Conservation (phyloP, 2,797 vertebrate genomes). For the Microctenopoma steveboyesi region DNA sequence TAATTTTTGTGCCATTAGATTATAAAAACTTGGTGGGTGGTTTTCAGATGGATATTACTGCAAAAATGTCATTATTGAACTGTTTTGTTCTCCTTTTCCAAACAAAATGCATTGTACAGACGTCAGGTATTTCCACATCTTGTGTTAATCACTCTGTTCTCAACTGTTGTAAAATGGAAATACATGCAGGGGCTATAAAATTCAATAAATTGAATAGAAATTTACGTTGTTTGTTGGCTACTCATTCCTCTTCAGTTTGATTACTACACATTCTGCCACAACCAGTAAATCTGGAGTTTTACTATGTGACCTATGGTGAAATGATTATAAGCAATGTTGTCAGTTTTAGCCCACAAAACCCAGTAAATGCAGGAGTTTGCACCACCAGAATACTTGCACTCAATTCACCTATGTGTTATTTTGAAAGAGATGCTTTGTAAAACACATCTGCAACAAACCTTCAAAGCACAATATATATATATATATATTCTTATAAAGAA, state of each 20-base stretch:
- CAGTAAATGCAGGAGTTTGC: no score
- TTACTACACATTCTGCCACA: no score
- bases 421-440: no score
- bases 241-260: background rate
- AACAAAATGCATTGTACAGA: conserved; percentile 19
- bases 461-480: no score
- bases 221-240: conserved; percentile 5
- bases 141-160: conserved; percentile 56
- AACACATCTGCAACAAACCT: no score
- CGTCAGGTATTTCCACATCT: conserved; percentile 19
- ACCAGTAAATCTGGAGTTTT: no score
- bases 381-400: no score
- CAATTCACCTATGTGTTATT: no score
- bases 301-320: no score
- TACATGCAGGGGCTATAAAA: conserved; percentile 61
- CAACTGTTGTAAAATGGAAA: conserved; percentile 71
- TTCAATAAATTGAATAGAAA: conserved; percentile 77
- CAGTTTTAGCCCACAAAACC: no score
- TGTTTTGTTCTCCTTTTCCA: conserved; percentile 10
- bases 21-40: background rate
- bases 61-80: conserved; percentile 10
- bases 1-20: conserved; percentile 16
- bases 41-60: conserved; percentile 9
- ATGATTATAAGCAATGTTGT: no score
- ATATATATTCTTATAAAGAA: no score